Evolutionary conservation across 1,140 invertebrate genomes (phyloP), one percentile per base, ranked within the genome.

Genomic region (Mizuhopecten yessoensis): DNA sequence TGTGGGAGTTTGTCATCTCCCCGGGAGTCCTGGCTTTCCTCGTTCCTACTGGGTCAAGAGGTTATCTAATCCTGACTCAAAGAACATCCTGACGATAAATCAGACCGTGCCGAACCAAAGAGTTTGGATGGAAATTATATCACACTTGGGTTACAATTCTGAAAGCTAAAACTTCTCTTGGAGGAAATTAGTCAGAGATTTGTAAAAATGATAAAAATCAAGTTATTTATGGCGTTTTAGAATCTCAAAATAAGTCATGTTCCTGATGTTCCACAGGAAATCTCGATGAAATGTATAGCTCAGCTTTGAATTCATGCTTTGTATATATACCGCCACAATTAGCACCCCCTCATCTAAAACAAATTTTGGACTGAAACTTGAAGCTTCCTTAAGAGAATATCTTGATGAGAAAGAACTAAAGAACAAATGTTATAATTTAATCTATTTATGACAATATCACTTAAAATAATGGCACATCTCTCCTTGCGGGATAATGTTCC

Each of bases 171-270:
- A 75, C 57, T 29, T 29, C n/a, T 75, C 57, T 29, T 75, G 7
- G 57, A 75, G 57, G 57, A 75, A 75, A 75, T 75, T 75, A 75
- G 57, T 75, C 57, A 75, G 57, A 75, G 57, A 75, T 75, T 75
- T 75, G 57, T 29, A 5, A 29, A 75, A 75, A 75, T 75, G 57
- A 75, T 75, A 75, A 75, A 75, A 75, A 75, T 75, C 57, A n/a
- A 75, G 57, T 75, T 75, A 75, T 75, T 75, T 75, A 75, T 75
- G 57, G 57, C 57, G 29, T 75, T 29, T 75, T 29, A 29, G 5
- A 29, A 75, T 75, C 23, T 75, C 57, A 75, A 75, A 75, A 29
- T 75, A 75, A 75, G 57, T 75, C 57, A 75, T 75, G 57, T 3
- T 75, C 29, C 57, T 75, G 23, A 23, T 5, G 57, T n/a, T 5